Evolutionary conservation across 2,888 invertebrate species (phyloP).

Genomic region (Crepidodera aurea): DNA sequence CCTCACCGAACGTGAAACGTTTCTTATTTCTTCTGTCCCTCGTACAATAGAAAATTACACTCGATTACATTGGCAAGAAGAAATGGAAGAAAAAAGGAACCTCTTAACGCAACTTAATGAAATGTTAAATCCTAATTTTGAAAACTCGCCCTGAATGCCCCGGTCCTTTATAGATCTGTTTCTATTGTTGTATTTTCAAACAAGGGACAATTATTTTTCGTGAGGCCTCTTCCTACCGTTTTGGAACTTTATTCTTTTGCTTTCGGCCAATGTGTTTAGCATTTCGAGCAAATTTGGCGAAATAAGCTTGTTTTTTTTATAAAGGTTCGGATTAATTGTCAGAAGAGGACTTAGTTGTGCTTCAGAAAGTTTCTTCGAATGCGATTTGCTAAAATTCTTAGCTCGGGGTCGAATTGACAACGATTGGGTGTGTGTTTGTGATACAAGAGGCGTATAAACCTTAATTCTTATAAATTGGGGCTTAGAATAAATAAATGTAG

Average conservation of each 20-base stretch:
- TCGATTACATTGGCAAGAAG: conserved; percentile 40
- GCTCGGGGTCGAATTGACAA: too few relatives aligned
- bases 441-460: too few relatives aligned
- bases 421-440: too few relatives aligned
- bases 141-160: conserved; percentile 42
- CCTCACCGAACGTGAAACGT: conserved; percentile 33
- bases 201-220: conserved; percentile 38
- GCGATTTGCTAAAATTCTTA: conserved; percentile 22
- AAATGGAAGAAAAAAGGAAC: conserved; percentile 37
- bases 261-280: conserved; percentile 37
- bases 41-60: conserved; percentile 37
- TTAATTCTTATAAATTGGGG: too few relatives aligned
- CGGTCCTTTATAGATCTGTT: conserved; percentile 35
- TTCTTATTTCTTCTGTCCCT: conserved; percentile 27
- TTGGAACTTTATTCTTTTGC: conserved; percentile 28
- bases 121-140: conserved; percentile 56
- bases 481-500: too few relatives aligned
- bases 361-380: conserved; percentile 24
- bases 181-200: conserved; percentile 34
- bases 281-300: conserved; percentile 41
- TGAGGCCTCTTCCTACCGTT: conserved; percentile 36
- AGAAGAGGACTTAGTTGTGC: conserved; percentile 20
- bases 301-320: conserved; percentile 39
- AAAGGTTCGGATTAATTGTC: conserved; percentile 34
- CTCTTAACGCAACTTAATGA: conserved; percentile 54